Base-by-base conservation (phyloP, 2,888 invertebrate species). In the Baronia brevicornis region DNA sequence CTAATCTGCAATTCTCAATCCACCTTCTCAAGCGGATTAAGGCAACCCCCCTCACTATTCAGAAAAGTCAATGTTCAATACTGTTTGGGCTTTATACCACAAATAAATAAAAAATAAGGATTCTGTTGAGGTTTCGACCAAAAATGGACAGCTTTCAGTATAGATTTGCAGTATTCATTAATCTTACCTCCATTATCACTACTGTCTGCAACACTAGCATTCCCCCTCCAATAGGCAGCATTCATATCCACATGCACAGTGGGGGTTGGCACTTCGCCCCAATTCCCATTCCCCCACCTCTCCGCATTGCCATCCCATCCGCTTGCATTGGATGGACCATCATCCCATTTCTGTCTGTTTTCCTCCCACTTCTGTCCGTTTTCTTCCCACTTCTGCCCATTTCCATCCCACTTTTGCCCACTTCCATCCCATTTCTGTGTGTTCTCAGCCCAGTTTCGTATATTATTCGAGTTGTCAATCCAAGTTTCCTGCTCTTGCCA, bases 151-250 rank as follows among this genome's bases (percentile, higher is more conserved):
- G 17, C 6, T 17, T 6, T 6, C 6, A 5, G 17, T 17, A 6
- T 17, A 17, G 4, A 28, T 13, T 9, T 1, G 9, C 6, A 18
- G 19, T 7, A 2, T 18, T 7, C 5, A 15, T 8, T 12, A 9
- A 3, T 36, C 54, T 46, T 8, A 84, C 84, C 84, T 47, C 84
- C 84, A 50, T 85, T 84, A 46, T 85, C 85, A 33, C 85, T 85
- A 52, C 80, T 82, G 17, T 79, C 84, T 0, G 82, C 82, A 0
- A 79, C 73, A 28, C 82, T 82, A 0, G 72, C 77, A 19, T 75
- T 77, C 0, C 77, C 79, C 23, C 80, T 53, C 78, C 84, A 84
- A 27, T 77, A 79, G 0, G 72, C 72, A 0, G 71, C 75, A 22
- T 65, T 72, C 72, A 74, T 69, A 36, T 80, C 82, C 1, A 82